Conservation (phyloP, 2,797 vertebrate genomes). For the Xyrichtys novacula region DNA sequence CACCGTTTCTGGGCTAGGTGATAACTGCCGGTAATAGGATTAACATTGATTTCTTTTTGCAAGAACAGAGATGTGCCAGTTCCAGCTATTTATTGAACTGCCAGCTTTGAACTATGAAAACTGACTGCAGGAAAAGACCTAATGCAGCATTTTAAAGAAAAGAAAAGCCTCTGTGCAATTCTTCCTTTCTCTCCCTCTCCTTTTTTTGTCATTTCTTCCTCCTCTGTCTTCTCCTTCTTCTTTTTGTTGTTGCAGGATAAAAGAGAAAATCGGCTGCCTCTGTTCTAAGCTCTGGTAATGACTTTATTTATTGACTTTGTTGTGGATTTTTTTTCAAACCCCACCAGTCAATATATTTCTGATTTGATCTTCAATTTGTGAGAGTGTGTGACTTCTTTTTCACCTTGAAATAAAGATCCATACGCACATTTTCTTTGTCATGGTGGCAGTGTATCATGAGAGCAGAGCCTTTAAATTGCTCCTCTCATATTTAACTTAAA, state of each 20-base stretch:
- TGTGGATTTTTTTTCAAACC: slow-evolving; percentile 68
- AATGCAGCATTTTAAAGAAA: slow-evolving; percentile 95
- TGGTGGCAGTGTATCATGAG: background rate
- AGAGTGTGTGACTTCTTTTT: slow-evolving; percentile 90
- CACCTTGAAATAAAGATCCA: slow-evolving; percentile 93
- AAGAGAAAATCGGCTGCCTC: slow-evolving; percentile 90
- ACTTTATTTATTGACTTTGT: slow-evolving; percentile 88
- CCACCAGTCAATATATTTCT: slow-evolving; percentile 87
- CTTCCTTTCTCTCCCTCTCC: slow-evolving; percentile 82
- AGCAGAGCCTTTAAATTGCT: slow-evolving; percentile 2
- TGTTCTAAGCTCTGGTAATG: slow-evolving; percentile 95
- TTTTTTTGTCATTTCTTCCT: slow-evolving; percentile 88
- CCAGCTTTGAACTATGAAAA: slow-evolving; percentile 99
- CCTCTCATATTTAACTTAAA: background rate
- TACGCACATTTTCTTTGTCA: slow-evolving; percentile 52
- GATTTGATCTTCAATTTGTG: slow-evolving; percentile 91
- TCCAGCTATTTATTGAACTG: slow-evolving; percentile 99
- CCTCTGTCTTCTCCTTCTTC: slow-evolving; percentile 80
- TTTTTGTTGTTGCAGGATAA: slow-evolving; percentile 92
- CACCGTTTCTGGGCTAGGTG: slow-evolving; percentile 99
- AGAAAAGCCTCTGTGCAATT: slow-evolving; percentile 92
- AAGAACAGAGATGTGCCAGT: slow-evolving; percentile 99
- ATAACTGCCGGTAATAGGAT: slow-evolving; percentile 99
- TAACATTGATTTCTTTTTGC: slow-evolving; percentile 99
- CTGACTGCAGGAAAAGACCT: slow-evolving; percentile 92